Conservation (phyloP, 2,888 invertebrate genomes). For the Itoplectis maculator region DNA sequence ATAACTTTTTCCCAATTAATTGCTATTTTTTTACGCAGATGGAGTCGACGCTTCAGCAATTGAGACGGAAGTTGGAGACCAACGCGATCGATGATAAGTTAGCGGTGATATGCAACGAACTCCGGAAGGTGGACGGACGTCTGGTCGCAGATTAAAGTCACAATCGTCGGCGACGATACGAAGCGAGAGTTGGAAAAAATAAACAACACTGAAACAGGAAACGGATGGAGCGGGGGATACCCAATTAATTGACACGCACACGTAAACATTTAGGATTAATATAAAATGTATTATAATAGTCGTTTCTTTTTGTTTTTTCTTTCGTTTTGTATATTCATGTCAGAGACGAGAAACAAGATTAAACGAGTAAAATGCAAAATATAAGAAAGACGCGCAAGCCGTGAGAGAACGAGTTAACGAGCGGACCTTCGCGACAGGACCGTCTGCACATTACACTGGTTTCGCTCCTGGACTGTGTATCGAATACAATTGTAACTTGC, state of each 20-base stretch:
- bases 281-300: conserved; percentile 84
- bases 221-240: conserved; percentile 44
- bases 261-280: conserved; percentile 80
- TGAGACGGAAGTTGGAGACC: conserved; percentile 47
- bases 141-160: conserved; percentile 48
- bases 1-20: no score
- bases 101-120: conserved; percentile 45
- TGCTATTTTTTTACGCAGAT: conserved; percentile 26
- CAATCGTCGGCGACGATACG: conserved; percentile 20
- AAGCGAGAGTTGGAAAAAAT: conserved; percentile 23
- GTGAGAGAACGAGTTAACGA: conserved; percentile 55
- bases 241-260: conserved; percentile 71
- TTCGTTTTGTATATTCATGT: conserved; percentile 75
- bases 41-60: conserved; percentile 49
- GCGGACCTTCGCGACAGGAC: conserved; percentile 69
- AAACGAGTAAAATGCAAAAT: conserved; percentile 60
- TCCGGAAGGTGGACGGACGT: conserved; percentile 47
- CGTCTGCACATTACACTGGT: conserved; percentile 74
- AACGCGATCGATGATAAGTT: conserved; percentile 55
- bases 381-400: conserved; percentile 56
- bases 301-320: conserved; percentile 69
- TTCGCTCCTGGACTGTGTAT: conserved; percentile 19
- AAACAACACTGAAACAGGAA: not conserved
- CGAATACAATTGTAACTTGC: no score
- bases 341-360: conserved; percentile 73